Evolutionary conservation across 2,888 invertebrate genomes (phyloP).

Genomic region (Trachelus tabidus): DNA sequence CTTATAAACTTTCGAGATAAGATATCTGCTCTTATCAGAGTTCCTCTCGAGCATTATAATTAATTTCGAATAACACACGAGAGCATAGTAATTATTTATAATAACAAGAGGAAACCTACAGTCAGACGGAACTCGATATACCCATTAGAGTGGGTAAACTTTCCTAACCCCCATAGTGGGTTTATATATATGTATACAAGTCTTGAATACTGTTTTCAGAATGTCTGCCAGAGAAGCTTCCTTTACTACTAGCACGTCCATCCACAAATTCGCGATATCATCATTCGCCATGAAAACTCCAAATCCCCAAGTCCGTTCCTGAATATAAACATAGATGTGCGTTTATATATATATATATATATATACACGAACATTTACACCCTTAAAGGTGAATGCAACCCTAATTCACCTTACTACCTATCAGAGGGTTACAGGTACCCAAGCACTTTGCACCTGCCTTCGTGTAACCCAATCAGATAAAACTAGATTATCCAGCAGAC

Average conservation of each 20-base stretch:
- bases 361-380: too few species aligned
- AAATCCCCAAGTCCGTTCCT: too few species aligned
- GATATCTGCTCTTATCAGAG: background rate
- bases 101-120: background rate
- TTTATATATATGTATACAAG: background rate
- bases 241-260: too few species aligned
- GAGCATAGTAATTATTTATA: background rate
- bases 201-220: too few species aligned
- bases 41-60: background rate
- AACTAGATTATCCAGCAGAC: conserved; percentile 13
- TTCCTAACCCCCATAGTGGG: background rate
- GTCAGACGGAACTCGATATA: background rate
- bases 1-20: background rate
- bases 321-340: too few species aligned
- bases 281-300: too few species aligned
- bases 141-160: background rate
- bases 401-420: too few species aligned
- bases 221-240: too few species aligned
- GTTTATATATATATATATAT: too few species aligned
- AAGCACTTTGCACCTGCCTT: conserved; percentile 34
- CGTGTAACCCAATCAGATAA: conserved; percentile 37
- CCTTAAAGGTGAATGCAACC: too few species aligned
- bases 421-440: too few species aligned
- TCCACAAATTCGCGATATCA: too few species aligned
- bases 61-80: background rate